Evolutionary conservation across 2,797 vertebrate species (phyloP).

Genomic region (Neosilurus mollespiculum): DNA sequence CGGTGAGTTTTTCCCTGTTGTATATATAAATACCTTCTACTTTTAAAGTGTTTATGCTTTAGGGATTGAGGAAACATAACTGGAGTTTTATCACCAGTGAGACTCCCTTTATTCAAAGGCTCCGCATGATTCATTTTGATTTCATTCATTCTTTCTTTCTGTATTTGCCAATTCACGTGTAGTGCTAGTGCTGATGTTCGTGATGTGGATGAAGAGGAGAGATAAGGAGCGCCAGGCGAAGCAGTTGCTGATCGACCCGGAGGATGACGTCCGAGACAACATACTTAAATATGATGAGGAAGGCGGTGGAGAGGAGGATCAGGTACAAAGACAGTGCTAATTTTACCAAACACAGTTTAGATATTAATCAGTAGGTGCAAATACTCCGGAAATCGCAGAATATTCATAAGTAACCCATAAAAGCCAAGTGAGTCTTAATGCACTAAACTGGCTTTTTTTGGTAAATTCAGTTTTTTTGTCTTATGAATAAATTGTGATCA

Average conservation of each 20-base stretch:
- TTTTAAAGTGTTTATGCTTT: constrained; percentile 10
- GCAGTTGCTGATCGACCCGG: constrained; percentile 86
- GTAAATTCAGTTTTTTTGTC: no score
- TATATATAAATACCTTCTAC: not conserved
- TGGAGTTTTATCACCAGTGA: constrained; percentile 30
- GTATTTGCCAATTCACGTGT: not conserved
- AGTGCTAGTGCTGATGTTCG: constrained; percentile 87
- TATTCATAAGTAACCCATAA: no score
- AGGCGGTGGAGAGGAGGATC: constrained; percentile 88
- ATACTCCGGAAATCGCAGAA: not conserved
- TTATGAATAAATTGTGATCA: no score
- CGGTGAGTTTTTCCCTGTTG: constrained; percentile 71
- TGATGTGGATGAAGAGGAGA: constrained; percentile 89
- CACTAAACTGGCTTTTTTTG: no score
- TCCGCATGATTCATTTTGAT: constrained; percentile 33
- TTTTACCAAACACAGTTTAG: not conserved
- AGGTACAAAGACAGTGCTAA: constrained; percentile 66
- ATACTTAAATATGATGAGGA: constrained; percentile 89
- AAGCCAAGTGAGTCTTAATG: no score
- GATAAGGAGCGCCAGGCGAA: constrained; percentile 88
- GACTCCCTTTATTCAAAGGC: constrained; percentile 32
- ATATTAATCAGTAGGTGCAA: not conserved
- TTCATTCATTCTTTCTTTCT: constrained; percentile 13
- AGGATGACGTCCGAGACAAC: constrained; percentile 88
- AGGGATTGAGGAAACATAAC: constrained; percentile 8